A percentile compares a stretch with the other conserved stretches of the same genome.
Evolutionary conservation across 2,797 vertebrate species (phyloP).

Genomic region (Lithobates pipiens): DNA sequence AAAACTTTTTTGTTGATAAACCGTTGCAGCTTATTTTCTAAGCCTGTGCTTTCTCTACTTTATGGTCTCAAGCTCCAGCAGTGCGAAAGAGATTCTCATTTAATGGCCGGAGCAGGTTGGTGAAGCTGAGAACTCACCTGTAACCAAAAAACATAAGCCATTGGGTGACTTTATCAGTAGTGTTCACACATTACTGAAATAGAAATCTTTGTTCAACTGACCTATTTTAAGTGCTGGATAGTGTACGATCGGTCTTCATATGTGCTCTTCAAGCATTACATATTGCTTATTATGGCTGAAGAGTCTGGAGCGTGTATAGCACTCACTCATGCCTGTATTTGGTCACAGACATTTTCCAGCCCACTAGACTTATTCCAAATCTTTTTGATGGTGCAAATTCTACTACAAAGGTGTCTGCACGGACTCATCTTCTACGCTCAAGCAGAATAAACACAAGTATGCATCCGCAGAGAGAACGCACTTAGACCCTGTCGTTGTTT

Average conservation of each 20-base stretch:
- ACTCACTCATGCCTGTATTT: conserved; percentile 22
- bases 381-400: conserved; percentile 37
- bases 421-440: background rate
- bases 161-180: no score
- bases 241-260: background rate
- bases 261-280: background rate
- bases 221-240: background rate
- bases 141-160: no score
- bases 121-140: no score
- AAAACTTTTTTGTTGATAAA: no score
- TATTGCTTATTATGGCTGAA: conserved; percentile 23
- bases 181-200: no score
- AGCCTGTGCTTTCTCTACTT: background rate
- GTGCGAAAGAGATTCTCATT: no score
- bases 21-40: no score
- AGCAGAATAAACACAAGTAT: conserved; percentile 24
- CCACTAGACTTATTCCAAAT: background rate
- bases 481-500: background rate
- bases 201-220: no score
- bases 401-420: background rate
- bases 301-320: background rate
- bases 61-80: background rate
- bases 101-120: no score
- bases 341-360: conserved; percentile 16
- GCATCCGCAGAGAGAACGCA: conserved; percentile 10